These are phyloP conservation scores for Hedya salicella DNA, from an alignment of 2,888 invertebrate species.

Conservation along the genomic window DNA sequence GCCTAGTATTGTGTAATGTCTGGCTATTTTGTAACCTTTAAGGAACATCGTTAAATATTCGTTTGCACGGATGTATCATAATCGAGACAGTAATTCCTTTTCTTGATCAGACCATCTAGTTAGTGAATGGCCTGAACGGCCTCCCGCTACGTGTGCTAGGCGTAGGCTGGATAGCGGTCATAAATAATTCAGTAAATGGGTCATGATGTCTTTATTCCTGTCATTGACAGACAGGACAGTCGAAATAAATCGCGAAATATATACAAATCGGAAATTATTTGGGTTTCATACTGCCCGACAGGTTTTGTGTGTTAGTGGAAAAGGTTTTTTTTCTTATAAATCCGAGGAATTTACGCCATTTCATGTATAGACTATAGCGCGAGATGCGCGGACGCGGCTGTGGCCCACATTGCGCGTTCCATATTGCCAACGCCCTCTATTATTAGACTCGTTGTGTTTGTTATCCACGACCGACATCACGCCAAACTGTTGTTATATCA, in stretches of 20 bases:
- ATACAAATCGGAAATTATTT: slow-evolving; percentile 19
- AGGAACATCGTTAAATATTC: neutral
- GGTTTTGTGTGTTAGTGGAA: neutral
- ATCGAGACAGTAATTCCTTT: neutral
- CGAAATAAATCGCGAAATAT: slow-evolving; percentile 14
- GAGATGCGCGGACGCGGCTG: slow-evolving; percentile 69
- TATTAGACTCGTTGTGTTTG: slow-evolving; percentile 80
- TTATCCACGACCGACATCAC: slow-evolving; percentile 68
- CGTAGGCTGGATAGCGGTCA: slow-evolving; percentile 17
- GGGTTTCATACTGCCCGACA: neutral
- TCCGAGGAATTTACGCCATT: slow-evolving; percentile 2
- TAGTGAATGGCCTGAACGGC: slow-evolving; percentile 10
- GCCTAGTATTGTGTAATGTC: no score
- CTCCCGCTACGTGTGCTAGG: slow-evolving; percentile 16
- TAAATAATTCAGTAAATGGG: slow-evolving; percentile 39
- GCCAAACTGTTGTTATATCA: slow-evolving; percentile 20
- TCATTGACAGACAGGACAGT: slow-evolving; percentile 33
- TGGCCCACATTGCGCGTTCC: slow-evolving; percentile 79
- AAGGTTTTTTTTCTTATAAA: neutral
- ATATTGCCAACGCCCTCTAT: slow-evolving; percentile 79
- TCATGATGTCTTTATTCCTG: slow-evolving; percentile 37
- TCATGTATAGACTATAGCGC: neutral
- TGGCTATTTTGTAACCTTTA: neutral
- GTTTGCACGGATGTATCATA: neutral
- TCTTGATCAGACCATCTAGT: neutral